Evolutionary conservation across 1,140 invertebrate genomes (phyloP), one percentile per base, ranked within the genome.

Genomic region (Tetramorium simillimum): DNA sequence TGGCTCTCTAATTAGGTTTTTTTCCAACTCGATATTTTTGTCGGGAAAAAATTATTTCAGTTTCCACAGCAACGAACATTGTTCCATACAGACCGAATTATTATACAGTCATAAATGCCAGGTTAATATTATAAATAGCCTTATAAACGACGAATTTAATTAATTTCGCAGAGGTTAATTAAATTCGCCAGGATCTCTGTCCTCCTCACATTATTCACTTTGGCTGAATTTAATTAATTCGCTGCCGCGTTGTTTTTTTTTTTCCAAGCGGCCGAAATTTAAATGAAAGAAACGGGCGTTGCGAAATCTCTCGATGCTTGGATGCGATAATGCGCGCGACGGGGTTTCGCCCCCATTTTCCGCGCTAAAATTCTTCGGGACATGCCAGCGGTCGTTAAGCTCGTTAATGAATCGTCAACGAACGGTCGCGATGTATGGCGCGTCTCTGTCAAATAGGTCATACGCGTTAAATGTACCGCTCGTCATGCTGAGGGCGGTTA

Each of bases 391-490:
- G n/a, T 84, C 69, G 53, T 84, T 84, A 60, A 73, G 43, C 80
- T 84, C 40, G 53, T 84, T 75, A 84, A 84, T 84, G 69, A 84
- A 46, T 75, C 69, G 53, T 75, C 69, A 62, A 62, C 69, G 40
- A 21, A 37, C 18, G 78, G 14, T 58, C 67, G 40, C 80, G 46
- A 73, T 73, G 53, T 82, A 73, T 7, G 18, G 16, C 80, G 80
- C 67, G 24, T 75, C 43, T 84, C 80, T 84, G 72, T 84, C 72
- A 75, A 84, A 84, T 84, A 75, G 80, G 56, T 84, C 69, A 60
- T 60, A 49, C 37, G 80, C 67, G 80, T 82, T 73, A 84, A 84
- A 84, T 60, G 80, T 73, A 73, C 53, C 69, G 80, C 56, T 62
- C 40, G 40, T 70, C 67, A 33, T 37, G 67, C 80, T 53, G 53